Percentiles rank a stretch among this genome's conserved stretches.
These are phyloP conservation scores for Callitettix versicolor DNA, from an alignment of 1,140 invertebrate genomes.

Conservation along the genomic window DNA sequence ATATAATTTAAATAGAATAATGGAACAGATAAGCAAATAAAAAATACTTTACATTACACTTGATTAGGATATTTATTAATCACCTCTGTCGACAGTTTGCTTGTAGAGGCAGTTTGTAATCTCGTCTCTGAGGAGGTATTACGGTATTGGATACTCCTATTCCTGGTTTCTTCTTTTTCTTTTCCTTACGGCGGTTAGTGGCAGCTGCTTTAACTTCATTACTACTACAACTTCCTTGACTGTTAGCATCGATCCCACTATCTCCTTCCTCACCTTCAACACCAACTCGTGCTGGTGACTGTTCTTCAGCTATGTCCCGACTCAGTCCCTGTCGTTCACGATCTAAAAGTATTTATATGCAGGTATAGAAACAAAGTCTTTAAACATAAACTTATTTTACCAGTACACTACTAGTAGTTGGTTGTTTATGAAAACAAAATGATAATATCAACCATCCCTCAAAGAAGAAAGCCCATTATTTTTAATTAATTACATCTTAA, in stretches of 20 bases:
- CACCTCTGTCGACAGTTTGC: not conserved
- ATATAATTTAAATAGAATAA: not conserved
- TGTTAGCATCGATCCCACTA: conserved; percentile 77
- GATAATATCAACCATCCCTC: too few relatives aligned
- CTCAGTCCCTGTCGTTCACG: conserved; percentile 1
- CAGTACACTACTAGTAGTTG: too few relatives aligned
- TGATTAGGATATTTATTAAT: not conserved
- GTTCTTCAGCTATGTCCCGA: conserved; percentile 22
- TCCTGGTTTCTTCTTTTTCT: conserved; percentile 54
- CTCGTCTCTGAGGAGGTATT: not conserved
- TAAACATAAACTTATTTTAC: too few relatives aligned
- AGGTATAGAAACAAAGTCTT: not conserved
- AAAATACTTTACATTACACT: too few relatives aligned
- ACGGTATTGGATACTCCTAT: not conserved
- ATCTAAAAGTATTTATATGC: not conserved
- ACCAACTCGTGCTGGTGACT: conserved; percentile 29
- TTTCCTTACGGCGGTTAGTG: conserved; percentile 55
- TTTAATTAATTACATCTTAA: too few relatives aligned
- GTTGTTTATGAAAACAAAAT: too few relatives aligned
- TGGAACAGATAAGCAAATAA: not conserved
- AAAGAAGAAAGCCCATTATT: too few relatives aligned
- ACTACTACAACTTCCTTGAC: conserved; percentile 71
- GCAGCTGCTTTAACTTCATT: conserved; percentile 49
- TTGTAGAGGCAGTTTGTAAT: conserved; percentile 9
- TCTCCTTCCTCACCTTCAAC: conserved; percentile 68